Evolutionary conservation across 1,140 invertebrate genomes (phyloP).

Genomic region (Bicyclus anynana): DNA sequence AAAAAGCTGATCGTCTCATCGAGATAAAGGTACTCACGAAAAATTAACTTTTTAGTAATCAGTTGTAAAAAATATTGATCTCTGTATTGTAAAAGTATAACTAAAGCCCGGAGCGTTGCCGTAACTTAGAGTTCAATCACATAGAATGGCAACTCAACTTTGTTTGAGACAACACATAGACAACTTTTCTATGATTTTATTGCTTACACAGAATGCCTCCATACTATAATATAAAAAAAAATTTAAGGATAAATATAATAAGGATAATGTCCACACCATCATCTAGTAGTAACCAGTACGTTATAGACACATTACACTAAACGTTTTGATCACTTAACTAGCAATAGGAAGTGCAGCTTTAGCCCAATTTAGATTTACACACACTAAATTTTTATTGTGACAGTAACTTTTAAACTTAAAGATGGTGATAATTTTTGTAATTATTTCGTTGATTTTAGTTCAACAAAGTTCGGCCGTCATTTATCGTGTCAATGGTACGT

Average conservation of each 20-base stretch:
- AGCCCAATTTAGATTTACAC: neutral
- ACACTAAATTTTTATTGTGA: neutral
- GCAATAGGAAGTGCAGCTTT: neutral
- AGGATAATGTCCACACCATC: neutral
- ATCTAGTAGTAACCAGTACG: too few relatives aligned
- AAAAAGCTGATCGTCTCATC: too few relatives aligned
- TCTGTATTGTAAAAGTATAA: too few relatives aligned
- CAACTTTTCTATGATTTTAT: neutral
- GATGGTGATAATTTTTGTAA: neutral
- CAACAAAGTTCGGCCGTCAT: conserved; percentile 4
- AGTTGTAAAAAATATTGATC: too few relatives aligned
- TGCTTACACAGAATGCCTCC: neutral
- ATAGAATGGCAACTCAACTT: too few relatives aligned
- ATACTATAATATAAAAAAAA: too few relatives aligned
- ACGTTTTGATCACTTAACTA: neutral
- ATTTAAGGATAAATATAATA: neutral
- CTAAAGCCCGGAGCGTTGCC: too few relatives aligned
- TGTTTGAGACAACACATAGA: neutral
- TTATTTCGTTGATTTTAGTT: neutral
- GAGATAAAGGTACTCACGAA: too few relatives aligned
- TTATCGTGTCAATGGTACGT: conserved; percentile 10
- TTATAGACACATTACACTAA: too few relatives aligned
- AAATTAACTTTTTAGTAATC: too few relatives aligned
- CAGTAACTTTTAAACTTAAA: too few relatives aligned
- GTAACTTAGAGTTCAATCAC: neutral